Base-by-base conservation (phyloP, 2,888 invertebrate genomes). In the Agapostemon virescens region DNA sequence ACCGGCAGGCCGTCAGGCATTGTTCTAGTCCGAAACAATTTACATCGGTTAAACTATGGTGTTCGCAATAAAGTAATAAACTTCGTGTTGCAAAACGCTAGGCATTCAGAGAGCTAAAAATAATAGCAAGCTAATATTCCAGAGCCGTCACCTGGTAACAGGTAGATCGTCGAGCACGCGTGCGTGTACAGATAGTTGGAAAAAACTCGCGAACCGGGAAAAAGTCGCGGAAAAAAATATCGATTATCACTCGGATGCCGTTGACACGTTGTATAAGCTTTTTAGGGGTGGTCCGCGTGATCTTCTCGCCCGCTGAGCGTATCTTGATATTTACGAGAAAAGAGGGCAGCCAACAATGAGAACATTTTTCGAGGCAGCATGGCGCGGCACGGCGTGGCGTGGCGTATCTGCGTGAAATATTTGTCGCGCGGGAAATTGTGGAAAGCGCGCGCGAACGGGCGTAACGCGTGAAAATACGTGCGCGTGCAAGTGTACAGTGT, bases 351-450 rank as follows among this genome's bases (percentile, higher is more conserved):
- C 23, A 40, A 67, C 49, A 20, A 67, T 36, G 30, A 42, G 52
- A 26, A 26, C 26, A 36, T 70, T 79, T 49, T 68, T 30, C n/a
- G 9, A 15, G n/a, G 58, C 30, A 7, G 40, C 11, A 15, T 26
- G 33, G 45, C 40, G n/a, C 33, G 49, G 45, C 38, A 40, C 33
- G 23, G 33, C 9, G 0, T 7, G 33, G 38, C 38, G n/a, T 40
- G 40, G 30, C 33, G 33, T 61, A 78, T 40, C 52, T 49, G 23
- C 70, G 40, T 45, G 70, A 66, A 42, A 33, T 49, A 4, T 68
- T 58, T 30, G 36, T 38, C 38, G 36, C 36, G 40, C 7, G 23
- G 40, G 23, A 5, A 61, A 26, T 15, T 36, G n/a, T 17, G 33
- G 33, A 36, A 36, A 17, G 26, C 13, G 23, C 23, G 9, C 7